These are phyloP conservation scores for Pandemis heparana DNA, from an alignment of 2,888 invertebrate species.

Conservation along the genomic window DNA sequence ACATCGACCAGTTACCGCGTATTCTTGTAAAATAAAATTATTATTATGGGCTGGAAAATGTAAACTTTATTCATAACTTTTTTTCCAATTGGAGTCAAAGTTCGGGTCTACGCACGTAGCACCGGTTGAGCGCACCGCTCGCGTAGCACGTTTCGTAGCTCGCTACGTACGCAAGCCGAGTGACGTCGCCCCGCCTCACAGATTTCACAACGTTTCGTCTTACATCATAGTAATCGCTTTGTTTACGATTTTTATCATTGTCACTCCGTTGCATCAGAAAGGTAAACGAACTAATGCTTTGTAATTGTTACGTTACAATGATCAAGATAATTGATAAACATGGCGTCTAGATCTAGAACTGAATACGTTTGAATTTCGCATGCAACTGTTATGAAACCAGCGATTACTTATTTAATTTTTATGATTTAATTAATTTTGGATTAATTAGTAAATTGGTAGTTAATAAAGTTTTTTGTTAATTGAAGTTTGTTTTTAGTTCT, in stretches of 20 bases:
- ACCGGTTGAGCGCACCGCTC: conserved; percentile 24
- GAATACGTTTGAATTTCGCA: not conserved
- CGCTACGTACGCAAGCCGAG: conserved; percentile 26
- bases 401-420: too few relatives aligned
- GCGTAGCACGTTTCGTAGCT: conserved; percentile 41
- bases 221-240: conserved; percentile 41
- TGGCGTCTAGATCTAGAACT: not conserved
- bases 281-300: conserved; percentile 34
- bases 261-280: conserved; percentile 34
- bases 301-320: conserved; percentile 9
- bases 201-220: conserved; percentile 36
- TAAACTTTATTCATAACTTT: conserved; percentile 5
- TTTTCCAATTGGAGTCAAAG: conserved; percentile 9
- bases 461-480: too few relatives aligned
- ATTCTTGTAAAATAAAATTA: too few relatives aligned
- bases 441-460: too few relatives aligned
- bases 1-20: too few relatives aligned
- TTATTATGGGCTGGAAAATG: not conserved
- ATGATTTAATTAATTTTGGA: too few relatives aligned
- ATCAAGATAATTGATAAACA: conserved; percentile 17
- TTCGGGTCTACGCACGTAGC: conserved; percentile 36
- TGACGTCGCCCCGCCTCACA: conserved; percentile 29
- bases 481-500: not conserved
- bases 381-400: too few relatives aligned
- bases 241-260: conserved; percentile 40